phyloP scores from a whole-genome alignment of 1,140 invertebrate species.

The Ericerus pela region DNA sequence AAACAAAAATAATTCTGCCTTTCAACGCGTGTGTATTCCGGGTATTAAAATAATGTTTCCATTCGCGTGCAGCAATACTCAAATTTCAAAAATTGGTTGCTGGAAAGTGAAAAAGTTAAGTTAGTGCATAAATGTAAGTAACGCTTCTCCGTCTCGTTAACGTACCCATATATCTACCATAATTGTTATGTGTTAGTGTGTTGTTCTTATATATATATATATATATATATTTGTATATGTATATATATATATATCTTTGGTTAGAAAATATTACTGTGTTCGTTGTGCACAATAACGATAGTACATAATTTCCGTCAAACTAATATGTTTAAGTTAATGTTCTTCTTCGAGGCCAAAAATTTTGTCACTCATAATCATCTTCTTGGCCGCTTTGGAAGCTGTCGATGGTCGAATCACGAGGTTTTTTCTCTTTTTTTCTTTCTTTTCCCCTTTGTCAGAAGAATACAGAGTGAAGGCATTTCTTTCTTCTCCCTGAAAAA shows the following conservation, averaged over 20 bases:
- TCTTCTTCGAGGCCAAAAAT: background rate
- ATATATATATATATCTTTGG: slow-evolving; percentile 1
- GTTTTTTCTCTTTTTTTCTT: background rate
- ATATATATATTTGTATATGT: background rate
- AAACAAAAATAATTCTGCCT: no score
- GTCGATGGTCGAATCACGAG: background rate
- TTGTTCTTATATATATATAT: background rate
- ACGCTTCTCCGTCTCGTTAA: no score
- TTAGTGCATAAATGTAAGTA: no score
- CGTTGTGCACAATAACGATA: background rate
- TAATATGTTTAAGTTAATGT: background rate
- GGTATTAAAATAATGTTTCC: no score
- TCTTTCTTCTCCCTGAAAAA: background rate
- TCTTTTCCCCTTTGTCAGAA: background rate
- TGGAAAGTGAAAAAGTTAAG: no score
- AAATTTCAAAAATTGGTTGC: no score
- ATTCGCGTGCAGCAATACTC: no score
- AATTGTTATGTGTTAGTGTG: no score
- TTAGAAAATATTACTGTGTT: no score
- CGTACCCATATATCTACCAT: no score
- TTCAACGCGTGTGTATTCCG: no score
- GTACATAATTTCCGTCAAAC: background rate
- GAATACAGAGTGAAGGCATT: background rate
- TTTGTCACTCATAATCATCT: background rate
- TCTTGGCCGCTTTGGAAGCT: background rate